Evolutionary conservation across 2,888 invertebrate species (phyloP), one percentile per base, ranked within the genome.

Genomic region (Catocala nupta): DNA sequence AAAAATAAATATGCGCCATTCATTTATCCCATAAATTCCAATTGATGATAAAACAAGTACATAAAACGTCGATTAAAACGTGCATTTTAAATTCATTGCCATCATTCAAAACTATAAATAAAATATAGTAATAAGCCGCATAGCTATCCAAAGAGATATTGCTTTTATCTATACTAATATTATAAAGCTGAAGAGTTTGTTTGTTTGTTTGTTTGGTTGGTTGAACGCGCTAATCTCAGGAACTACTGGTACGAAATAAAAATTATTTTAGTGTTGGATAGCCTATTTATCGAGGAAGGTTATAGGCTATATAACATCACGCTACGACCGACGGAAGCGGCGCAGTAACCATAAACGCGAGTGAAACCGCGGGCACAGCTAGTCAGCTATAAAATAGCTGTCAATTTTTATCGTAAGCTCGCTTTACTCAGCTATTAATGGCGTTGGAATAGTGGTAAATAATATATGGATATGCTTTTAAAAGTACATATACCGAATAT

Each of bases 61-160:
- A 39, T 61, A 51, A 56, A 60, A 69, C 43, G 10, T 56, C 49
- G 51, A 43, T 55, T 25, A 55, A n/a, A 63, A 72, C 59, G 68
- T 52, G 60, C 57, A 52, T 61, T 42, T 50, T 56, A 59, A 63
- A 68, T 70, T 61, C 60, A 70, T 68, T 75, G 59, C 48, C 44
- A 43, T 13, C 55, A 75, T 75, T 75, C 64, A 70, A 65, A 65
- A 68, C 68, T 63, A 70, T 70, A 70, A 70, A 73, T 55, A 61
- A 59, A 65, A 55, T 63, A 68, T 63, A 56, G 57, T 51, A 70
- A 65, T 71, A 70, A 39, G 61, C 9, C 43, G 58, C 55, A 42
- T 50, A 61, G n/a, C 42, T 51, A 45, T 57, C 33, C 11, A 13
- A 57, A 58, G 47, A 68, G 55, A 55, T 65, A 68, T 52, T 39